Conservation (phyloP, 2,888 invertebrate genomes). For the Hirtodrosophila alboralis region DNA sequence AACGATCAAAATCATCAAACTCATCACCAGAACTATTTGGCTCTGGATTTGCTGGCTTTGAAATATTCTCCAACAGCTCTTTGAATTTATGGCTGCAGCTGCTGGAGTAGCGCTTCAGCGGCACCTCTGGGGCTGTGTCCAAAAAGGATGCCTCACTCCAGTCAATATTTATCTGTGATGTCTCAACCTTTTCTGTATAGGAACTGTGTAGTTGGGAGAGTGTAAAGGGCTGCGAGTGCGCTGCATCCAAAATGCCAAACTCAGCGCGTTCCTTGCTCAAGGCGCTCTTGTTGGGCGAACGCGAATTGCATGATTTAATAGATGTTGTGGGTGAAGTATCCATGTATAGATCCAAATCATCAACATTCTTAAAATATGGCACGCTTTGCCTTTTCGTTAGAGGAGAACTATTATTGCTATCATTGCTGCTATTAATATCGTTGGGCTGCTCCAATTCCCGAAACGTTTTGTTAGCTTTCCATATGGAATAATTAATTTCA, state of each 20-base stretch:
- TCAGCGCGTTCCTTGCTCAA: constrained; percentile 73
- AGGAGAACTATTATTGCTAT: constrained; percentile 4
- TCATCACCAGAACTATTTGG: constrained; percentile 39
- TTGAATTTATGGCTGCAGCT: constrained; percentile 62
- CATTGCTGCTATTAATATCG: constrained; percentile 14
- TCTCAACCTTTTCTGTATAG: too few relatives aligned
- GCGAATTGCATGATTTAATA: constrained; percentile 25
- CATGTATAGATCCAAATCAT: constrained; percentile 56
- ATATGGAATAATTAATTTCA: constrained; percentile 87
- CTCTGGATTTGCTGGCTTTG: not conserved
- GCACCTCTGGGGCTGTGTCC: constrained; percentile 55
- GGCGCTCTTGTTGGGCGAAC: constrained; percentile 62
- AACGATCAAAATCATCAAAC: constrained; percentile 80
- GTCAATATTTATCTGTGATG: constrained; percentile 46
- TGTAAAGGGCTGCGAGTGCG: constrained; percentile 56
- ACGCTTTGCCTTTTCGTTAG: constrained; percentile 25
- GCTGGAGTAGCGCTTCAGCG: constrained; percentile 63
- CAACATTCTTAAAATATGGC: constrained; percentile 50
- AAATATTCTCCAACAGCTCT: constrained; percentile 47
- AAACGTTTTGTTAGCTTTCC: constrained; percentile 74
- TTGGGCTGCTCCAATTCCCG: constrained; percentile 2
- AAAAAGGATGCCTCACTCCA: constrained; percentile 79
- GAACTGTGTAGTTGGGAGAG: too few relatives aligned
- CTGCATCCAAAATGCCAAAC: constrained; percentile 80
- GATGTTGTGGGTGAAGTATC: constrained; percentile 12